These are phyloP conservation scores for Conus canariensis DNA, from an alignment of 2,888 invertebrate species.

Conservation along the genomic window DNA sequence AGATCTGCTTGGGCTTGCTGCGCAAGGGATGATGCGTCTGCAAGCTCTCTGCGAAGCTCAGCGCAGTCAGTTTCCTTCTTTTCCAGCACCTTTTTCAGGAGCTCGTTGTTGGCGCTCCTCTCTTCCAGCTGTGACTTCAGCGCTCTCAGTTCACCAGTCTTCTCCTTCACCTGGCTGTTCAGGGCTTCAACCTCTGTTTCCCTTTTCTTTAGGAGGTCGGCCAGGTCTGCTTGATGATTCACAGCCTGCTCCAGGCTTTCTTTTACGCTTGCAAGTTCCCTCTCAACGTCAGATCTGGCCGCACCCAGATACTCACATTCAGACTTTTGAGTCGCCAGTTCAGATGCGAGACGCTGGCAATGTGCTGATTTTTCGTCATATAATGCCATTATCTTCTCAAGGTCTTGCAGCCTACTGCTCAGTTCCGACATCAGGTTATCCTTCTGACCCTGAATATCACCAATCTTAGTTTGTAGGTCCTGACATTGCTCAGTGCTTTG, in stretches of 20 bases:
- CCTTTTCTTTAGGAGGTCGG: neutral
- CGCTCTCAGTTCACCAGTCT: neutral
- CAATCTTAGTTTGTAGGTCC: neutral
- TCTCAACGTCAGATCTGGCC: neutral
- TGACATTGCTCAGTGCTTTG: neutral
- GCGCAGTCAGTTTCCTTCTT: constrained; percentile 26
- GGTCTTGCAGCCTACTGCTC: neutral
- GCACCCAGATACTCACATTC: neutral
- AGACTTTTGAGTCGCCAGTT: constrained; percentile 14
- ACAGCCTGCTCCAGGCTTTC: neutral
- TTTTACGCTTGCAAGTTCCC: neutral
- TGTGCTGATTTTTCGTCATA: neutral
- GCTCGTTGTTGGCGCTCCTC: neutral
- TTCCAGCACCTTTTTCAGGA: constrained; percentile 15
- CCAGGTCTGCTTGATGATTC: neutral
- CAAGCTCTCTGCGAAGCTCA: constrained; percentile 10
- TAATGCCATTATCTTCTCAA: neutral
- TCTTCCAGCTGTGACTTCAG: neutral
- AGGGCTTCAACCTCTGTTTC: constrained; percentile 10
- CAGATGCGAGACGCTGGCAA: constrained; percentile 7
- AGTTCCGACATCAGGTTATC: neutral
- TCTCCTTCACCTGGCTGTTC: neutral
- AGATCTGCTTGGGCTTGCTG: neutral
- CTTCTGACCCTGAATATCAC: neutral
- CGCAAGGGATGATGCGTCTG: neutral